These are phyloP conservation scores for Cyclargus thomasi DNA, from an alignment of 1,140 invertebrate species.

Conservation along the genomic window DNA sequence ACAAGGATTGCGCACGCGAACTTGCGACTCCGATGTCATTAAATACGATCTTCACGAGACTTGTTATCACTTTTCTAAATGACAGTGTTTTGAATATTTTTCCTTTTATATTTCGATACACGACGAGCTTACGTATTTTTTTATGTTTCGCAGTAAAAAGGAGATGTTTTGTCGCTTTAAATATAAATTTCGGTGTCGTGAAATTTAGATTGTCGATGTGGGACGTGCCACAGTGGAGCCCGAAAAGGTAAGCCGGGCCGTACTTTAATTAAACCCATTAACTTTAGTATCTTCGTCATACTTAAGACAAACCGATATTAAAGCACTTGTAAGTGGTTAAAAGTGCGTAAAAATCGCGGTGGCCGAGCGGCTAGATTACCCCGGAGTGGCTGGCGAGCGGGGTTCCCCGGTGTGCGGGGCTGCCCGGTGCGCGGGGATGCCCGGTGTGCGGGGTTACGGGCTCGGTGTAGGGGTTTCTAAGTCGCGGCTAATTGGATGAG, in stretches of 20 bases:
- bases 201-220: not conserved
- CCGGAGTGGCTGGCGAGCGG: not conserved
- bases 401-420: not conserved
- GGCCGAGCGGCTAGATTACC: not conserved
- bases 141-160: not conserved
- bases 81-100: constrained; percentile 4
- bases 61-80: constrained; percentile 49
- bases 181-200: not conserved
- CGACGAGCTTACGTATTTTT: not conserved
- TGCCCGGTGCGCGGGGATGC: not conserved
- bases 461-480: constrained; percentile 60
- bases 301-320: not conserved
- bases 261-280: not conserved
- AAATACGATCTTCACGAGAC: constrained; percentile 58
- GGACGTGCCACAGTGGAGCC: not conserved
- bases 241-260: not conserved
- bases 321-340: constrained; percentile 2
- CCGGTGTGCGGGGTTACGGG: constrained; percentile 32
- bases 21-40: constrained; percentile 61
- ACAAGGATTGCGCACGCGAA: constrained; percentile 72
- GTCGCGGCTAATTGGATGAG: constrained; percentile 70
- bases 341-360: constrained; percentile 5
- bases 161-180: constrained; percentile 1
- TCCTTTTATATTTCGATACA: constrained; percentile 3
- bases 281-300: not conserved